phyloP scores from a whole-genome alignment of 2,113 vertebrate species.

The Progne subis region DNA sequence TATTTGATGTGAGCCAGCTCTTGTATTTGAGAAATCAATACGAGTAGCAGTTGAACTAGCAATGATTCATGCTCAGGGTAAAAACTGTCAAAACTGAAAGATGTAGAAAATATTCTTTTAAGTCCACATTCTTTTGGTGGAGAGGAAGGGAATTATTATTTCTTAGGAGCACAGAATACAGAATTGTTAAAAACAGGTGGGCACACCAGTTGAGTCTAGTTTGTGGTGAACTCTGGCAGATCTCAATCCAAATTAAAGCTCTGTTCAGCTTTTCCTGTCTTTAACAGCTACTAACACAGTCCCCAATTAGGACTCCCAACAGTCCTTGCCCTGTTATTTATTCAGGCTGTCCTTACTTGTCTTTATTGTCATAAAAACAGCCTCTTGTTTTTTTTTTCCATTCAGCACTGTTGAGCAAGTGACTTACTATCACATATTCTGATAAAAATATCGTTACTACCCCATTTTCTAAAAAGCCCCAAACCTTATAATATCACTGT shows the following conservation, averaged over 20 bases:
- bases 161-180: neutral
- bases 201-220: neutral
- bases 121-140: neutral
- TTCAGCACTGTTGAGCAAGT: neutral
- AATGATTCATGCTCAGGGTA: neutral
- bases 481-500: neutral
- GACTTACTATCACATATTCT: neutral
- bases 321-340: neutral
- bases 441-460: neutral
- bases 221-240: neutral
- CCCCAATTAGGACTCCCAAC: neutral
- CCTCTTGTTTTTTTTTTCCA: neutral
- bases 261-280: neutral
- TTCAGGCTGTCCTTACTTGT: neutral
- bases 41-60: neutral
- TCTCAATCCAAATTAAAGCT: neutral
- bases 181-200: neutral
- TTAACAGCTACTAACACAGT: neutral
- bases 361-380: neutral
- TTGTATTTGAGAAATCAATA: constrained; percentile 23
- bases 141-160: neutral
- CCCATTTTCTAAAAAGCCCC: neutral
- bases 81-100: neutral
- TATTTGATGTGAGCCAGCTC: neutral
- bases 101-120: neutral